Base-by-base conservation (phyloP, 2,797 vertebrate genomes). In the Lindbergichthys nudifrons region DNA sequence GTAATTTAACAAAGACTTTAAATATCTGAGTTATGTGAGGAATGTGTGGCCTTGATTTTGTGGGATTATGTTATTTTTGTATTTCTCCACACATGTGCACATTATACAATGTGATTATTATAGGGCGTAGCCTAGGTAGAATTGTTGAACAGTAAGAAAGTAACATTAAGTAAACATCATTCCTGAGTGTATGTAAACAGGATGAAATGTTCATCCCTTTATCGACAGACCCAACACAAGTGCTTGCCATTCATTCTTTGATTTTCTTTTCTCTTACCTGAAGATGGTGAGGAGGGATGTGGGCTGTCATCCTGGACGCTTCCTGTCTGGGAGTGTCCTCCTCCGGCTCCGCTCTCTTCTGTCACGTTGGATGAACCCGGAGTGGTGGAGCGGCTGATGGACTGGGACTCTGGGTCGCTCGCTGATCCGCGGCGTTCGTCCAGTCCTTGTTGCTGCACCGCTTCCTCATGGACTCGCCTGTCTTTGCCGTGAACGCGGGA, bases 241-340 rank as follows among this genome's bases (percentile, higher is more conserved):
- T 50, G 58, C 57, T 59, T 73, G 30, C 59, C 50, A 60, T 70
- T 75, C 13, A 48, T 71, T 59, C 3, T 65, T 10, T 3, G 5
- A 13, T 23, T 41, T 36, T 50, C 56, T 51, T 18, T 2, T 61
- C 23, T 78, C 93, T 83, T 97, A 99, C 98, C 98, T 96, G 98
- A 99, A 62, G 97, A 98, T 50, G 98, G 98, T 18, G 98, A 99
- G 62, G 98, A 98, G 42, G 98, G 98, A 82, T 98, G 98, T 6
- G 98, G 98, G 85, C 98, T 99, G 93, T 99, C 98, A 88, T 99
- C 98, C 79, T 98, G 98, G 77, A 98, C 96, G 7, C 97, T 99
- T 82, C 98, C 98, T 0, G 97, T 96, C 95, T 98, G 97, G 0
- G 98, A 99, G 69, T 98, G 96, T 77, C 96, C 97, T 30, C 98